Evolutionary conservation across 2,797 vertebrate species (phyloP), one percentile per base, ranked within the genome.

Genomic region (Naso thynnoides): DNA sequence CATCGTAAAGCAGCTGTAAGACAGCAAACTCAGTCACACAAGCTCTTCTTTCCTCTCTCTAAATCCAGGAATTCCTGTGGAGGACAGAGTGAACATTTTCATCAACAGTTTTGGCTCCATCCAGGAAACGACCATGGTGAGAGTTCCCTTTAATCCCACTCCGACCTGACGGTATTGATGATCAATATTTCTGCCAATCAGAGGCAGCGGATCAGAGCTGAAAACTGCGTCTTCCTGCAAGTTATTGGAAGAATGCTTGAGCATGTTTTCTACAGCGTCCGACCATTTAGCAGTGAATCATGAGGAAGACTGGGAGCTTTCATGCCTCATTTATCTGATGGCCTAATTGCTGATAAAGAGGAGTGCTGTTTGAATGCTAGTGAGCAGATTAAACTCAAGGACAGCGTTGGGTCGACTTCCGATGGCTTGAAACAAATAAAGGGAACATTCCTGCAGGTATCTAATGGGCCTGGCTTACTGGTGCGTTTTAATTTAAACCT

Each of bases 91-190:
- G 78, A 99, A 99, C 87, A 99, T 99, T 90, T 99, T 99, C 93
- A 99, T 99, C 93, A 99, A 99, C 94, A 99, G 98, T 86, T 99
- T 99, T 91, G 98, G 98, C 52, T 99, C 98, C 27, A 99, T 99
- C 91, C 98, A 99, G 85, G 98, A 99, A 89, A 99, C 98, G 33
- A 99, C 98, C 18, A 99, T 99, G 98, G 98, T 99, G 95, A 97
- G 95, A 83, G 55, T 60, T 55, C 19, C 21, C 45, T 38, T 38
- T 26, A 67, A n/a, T 59, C 26, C 52, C 60, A 8, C 39, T 65
- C 19, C 53, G 33, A 8, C 33, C 18, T 16, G 47, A 73, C 13
- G 6, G 19, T 53, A 82, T 61, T 76, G 65, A 27, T 62, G 58
- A 88, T 83, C 85, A 64, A 79, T 88, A 50, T 19, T 33, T 70